Percentiles rank a stretch among this genome's conserved stretches.
These are phyloP conservation scores for Grammomys surdaster DNA, from an alignment of 2,113 vertebrate genomes.

Conservation along the genomic window DNA sequence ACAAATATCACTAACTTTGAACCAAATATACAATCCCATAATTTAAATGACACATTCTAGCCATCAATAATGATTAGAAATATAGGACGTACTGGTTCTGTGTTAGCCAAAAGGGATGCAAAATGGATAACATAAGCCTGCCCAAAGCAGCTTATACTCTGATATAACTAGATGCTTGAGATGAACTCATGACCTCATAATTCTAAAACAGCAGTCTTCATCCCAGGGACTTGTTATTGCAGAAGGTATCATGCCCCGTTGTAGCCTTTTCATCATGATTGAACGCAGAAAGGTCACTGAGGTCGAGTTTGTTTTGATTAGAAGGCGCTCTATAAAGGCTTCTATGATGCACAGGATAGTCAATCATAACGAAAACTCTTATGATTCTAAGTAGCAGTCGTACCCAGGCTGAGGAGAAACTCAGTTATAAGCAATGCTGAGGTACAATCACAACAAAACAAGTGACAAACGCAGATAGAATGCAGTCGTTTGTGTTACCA, in stretches of 20 bases:
- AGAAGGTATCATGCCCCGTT: background rate
- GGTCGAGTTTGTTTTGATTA: background rate
- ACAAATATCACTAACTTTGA: background rate
- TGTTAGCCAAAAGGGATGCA: background rate
- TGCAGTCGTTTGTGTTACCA: background rate
- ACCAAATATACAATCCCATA: slow-evolving; percentile 1
- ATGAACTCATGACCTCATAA: background rate
- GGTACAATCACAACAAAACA: background rate
- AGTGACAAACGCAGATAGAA: background rate
- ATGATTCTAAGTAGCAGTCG: background rate
- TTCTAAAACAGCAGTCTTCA: slow-evolving; percentile 5
- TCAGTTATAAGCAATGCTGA: background rate
- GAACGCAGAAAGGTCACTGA: background rate
- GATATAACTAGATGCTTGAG: background rate
- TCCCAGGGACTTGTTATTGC: background rate
- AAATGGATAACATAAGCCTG: background rate
- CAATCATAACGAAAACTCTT: background rate
- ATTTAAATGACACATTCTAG: background rate
- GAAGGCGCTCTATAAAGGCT: background rate
- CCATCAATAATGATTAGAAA: background rate
- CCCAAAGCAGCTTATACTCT: background rate
- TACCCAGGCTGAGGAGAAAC: background rate
- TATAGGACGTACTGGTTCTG: background rate
- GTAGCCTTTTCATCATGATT: background rate
- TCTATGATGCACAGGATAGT: no score